These are phyloP conservation scores for Lamellibrachia satsuma DNA, from an alignment of 2,888 invertebrate species.

Conservation along the genomic window DNA sequence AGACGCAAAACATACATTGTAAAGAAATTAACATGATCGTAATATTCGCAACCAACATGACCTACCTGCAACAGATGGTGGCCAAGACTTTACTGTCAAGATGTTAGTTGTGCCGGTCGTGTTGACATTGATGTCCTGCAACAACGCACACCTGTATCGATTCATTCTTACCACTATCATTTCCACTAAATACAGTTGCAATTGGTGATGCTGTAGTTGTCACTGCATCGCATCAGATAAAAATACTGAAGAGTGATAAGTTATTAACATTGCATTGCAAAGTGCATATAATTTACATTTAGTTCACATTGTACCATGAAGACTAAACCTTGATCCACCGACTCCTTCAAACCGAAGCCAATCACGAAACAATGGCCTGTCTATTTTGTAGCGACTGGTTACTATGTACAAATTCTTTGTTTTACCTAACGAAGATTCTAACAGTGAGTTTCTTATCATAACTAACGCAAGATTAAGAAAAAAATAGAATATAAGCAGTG, in stretches of 20 bases:
- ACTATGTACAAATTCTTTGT: too few relatives aligned
- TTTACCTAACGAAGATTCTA: too few relatives aligned
- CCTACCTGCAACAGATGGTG: slow-evolving; percentile 34
- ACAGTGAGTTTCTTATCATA: too few relatives aligned
- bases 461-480: too few relatives aligned
- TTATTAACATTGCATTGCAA: neutral
- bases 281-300: neutral
- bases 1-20: neutral
- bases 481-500: too few relatives aligned
- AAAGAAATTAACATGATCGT: neutral
- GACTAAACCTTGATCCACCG: neutral
- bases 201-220: too few relatives aligned
- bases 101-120: slow-evolving; percentile 33
- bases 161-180: neutral
- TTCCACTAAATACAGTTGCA: neutral
- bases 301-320: too few relatives aligned
- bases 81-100: slow-evolving; percentile 34
- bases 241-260: slow-evolving; percentile 18
- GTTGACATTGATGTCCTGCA: slow-evolving; percentile 28
- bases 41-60: neutral
- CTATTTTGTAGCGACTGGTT: neutral
- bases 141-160: slow-evolving; percentile 24
- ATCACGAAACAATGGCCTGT: neutral
- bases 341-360: neutral
- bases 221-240: neutral